phyloP scores from a whole-genome alignment of 2,888 invertebrate species.

The Nemapogon koenigi region DNA sequence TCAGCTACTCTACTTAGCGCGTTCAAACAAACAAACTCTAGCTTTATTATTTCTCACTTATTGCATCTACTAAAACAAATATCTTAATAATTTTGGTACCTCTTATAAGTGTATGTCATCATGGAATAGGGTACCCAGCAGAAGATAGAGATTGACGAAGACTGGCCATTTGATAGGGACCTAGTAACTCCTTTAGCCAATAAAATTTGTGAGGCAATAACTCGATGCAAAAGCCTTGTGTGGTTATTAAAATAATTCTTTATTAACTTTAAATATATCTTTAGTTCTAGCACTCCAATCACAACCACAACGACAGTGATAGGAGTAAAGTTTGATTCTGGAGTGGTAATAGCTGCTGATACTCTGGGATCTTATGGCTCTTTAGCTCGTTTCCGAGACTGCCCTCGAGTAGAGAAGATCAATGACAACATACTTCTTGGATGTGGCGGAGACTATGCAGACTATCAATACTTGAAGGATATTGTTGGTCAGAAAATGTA shows the following conservation, averaged over 20 bases:
- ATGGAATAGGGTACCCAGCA: too few species aligned
- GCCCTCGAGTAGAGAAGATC: slow-evolving; percentile 84
- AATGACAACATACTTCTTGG: slow-evolving; percentile 90
- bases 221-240: too few species aligned
- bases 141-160: too few species aligned
- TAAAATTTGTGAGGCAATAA: too few species aligned
- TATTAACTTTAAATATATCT: slow-evolving; percentile 18
- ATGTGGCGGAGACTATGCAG: slow-evolving; percentile 95
- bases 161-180: too few species aligned
- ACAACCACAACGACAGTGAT: slow-evolving; percentile 93
- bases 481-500: slow-evolving; percentile 87
- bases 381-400: slow-evolving; percentile 85
- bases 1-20: too few species aligned
- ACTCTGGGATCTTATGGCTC: slow-evolving; percentile 94
- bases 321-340: slow-evolving; percentile 85
- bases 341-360: slow-evolving; percentile 92
- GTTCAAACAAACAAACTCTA: too few species aligned
- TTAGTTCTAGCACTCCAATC: slow-evolving; percentile 68
- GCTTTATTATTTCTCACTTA: too few species aligned
- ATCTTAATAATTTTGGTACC: too few species aligned
- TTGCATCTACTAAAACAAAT: too few species aligned
- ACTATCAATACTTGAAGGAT: slow-evolving; percentile 89
- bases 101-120: too few species aligned
- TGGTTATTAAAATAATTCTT: slow-evolving; percentile 13
- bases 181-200: too few species aligned